phyloP scores from a whole-genome alignment of 1,140 invertebrate species.

The Lithobius niger region DNA sequence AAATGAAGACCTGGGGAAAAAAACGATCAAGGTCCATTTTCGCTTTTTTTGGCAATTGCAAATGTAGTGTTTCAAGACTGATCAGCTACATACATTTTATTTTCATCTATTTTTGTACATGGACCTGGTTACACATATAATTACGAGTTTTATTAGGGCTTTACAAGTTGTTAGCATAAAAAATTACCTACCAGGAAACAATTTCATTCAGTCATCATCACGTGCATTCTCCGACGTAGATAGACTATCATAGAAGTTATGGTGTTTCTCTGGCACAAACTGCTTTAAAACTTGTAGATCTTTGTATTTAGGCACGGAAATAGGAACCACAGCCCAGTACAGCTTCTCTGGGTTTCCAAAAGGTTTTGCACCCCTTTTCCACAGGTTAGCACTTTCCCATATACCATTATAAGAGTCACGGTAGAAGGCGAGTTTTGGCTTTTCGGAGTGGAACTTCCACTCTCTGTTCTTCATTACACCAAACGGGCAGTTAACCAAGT shows the following conservation, averaged over 20 bases:
- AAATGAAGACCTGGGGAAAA: neutral
- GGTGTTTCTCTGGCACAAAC: neutral
- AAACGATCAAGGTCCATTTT: neutral
- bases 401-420: neutral
- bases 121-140: neutral
- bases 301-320: neutral
- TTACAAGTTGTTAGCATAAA: neutral
- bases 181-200: neutral
- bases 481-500: neutral
- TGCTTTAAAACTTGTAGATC: neutral
- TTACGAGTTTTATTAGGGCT: neutral
- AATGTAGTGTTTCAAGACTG: neutral
- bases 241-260: neutral
- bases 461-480: neutral
- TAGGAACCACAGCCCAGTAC: neutral
- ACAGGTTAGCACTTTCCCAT: neutral
- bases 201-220: neutral
- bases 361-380: neutral
- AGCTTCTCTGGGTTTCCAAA: neutral
- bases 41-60: neutral
- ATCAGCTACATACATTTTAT: neutral
- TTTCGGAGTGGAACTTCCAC: neutral
- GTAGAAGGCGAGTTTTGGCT: neutral
- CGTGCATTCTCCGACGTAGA: neutral
- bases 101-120: neutral